A percentile compares a stretch with the other conserved stretches of the same genome.
phyloP scores from a whole-genome alignment of 2,797 vertebrate species.

The Neomorphus geoffroyi region DNA sequence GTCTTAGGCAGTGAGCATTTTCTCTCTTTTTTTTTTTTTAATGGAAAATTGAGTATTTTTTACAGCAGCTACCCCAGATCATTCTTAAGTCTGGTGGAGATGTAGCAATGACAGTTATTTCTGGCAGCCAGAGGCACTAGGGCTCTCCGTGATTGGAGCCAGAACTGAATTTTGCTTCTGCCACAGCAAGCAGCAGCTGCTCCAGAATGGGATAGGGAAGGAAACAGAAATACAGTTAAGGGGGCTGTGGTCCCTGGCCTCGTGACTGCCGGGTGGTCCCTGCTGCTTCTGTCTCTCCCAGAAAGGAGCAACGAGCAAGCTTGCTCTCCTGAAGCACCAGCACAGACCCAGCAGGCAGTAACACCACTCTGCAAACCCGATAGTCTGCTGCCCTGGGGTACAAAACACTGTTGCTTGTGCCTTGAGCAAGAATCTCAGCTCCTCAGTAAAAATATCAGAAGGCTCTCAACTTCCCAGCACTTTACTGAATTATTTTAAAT shows the following conservation, averaged over 20 bases:
- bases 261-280: not conserved
- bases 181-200: not conserved
- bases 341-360: not conserved
- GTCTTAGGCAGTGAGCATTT: not conserved
- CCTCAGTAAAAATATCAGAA: not conserved
- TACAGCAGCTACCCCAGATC: not conserved
- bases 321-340: not conserved
- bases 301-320: not conserved
- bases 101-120: not conserved
- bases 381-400: not conserved
- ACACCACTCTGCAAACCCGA: rapidly evolving
- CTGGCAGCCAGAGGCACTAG: not conserved
- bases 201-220: not conserved
- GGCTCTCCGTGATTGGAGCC: not conserved
- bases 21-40: not conserved
- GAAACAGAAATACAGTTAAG: not conserved
- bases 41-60: not conserved
- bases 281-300: not conserved
- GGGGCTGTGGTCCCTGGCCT: not conserved
- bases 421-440: not conserved
- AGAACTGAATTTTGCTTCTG: not conserved
- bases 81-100: not conserved
- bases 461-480: not conserved
- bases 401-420: rapidly evolving
- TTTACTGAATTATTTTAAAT: not conserved